Conservation (phyloP, 1,140 invertebrate genomes). For the Meloidogyne hapla region DNA sequence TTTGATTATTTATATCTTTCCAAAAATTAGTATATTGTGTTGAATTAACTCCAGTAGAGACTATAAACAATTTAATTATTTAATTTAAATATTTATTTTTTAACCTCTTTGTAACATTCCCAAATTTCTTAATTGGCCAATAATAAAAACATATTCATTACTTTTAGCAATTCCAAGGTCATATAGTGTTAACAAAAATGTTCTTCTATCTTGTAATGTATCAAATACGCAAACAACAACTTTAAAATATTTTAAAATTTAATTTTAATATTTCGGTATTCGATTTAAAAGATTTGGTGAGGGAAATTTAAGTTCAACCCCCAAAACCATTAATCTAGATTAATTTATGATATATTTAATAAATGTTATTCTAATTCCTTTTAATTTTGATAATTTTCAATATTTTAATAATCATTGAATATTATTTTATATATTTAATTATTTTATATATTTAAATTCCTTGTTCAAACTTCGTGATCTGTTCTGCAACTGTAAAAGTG, state of each 20-base stretch:
- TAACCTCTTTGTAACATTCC: slow-evolving; percentile 42
- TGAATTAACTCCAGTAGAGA: neutral
- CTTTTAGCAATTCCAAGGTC: slow-evolving; percentile 32
- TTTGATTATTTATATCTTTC: slow-evolving; percentile 23
- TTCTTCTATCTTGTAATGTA: slow-evolving; percentile 29
- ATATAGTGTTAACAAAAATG: slow-evolving; percentile 39
- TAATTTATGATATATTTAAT: too few species aligned
- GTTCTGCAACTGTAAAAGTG: slow-evolving; percentile 18
- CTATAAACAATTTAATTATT: neutral
- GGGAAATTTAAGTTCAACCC: too few species aligned
- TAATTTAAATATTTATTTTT: neutral
- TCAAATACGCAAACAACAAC: slow-evolving; percentile 47
- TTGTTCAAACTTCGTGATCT: slow-evolving; percentile 23
- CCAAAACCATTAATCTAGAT: too few species aligned
- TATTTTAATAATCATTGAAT: too few species aligned
- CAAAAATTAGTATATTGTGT: slow-evolving; percentile 23
- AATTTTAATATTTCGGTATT: slow-evolving; percentile 5
- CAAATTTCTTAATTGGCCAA: slow-evolving; percentile 33
- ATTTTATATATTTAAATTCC: neutral
- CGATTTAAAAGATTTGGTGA: neutral
- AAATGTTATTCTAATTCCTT: too few species aligned
- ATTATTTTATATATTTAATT: too few species aligned
- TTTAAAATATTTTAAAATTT: slow-evolving; percentile 22
- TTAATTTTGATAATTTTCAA: too few species aligned
- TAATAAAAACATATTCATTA: slow-evolving; percentile 44